Evolutionary conservation across 2,797 vertebrate genomes (phyloP).

Genomic region (Astyanax mexicanus): DNA sequence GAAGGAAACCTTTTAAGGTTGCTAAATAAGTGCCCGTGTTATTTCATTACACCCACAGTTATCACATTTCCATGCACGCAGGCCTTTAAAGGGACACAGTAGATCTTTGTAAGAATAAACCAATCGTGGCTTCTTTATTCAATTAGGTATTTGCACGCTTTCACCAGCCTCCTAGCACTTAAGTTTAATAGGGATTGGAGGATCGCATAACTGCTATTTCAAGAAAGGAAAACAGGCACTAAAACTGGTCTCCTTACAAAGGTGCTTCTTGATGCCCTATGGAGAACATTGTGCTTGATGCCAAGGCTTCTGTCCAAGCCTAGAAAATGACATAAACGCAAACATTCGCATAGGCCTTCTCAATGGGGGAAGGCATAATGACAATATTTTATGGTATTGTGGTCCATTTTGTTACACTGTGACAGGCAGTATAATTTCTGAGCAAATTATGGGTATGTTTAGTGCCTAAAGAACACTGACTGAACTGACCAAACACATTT

Average conservation of each 20-base stretch:
- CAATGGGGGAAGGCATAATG: too few species aligned
- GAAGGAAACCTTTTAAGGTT: slow-evolving; percentile 54
- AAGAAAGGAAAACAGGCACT: slow-evolving; percentile 46
- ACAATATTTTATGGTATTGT: too few species aligned
- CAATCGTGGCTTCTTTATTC: slow-evolving; percentile 56
- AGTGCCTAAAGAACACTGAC: too few species aligned
- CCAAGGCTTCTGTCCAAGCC: background rate
- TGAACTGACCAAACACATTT: too few species aligned
- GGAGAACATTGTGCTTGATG: background rate
- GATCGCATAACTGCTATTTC: slow-evolving; percentile 54
- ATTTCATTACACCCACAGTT: slow-evolving; percentile 61
- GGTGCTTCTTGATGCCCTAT: slow-evolving; percentile 6
- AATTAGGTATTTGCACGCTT: slow-evolving; percentile 56
- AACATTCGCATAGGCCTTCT: background rate
- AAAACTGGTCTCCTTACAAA: slow-evolving; percentile 9
- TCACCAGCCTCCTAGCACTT: slow-evolving; percentile 53
- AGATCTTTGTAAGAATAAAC: slow-evolving; percentile 62
- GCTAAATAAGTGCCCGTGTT: slow-evolving; percentile 53
- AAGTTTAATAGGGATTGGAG: slow-evolving; percentile 53
- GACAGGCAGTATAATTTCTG: too few species aligned
- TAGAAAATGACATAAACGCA: too few species aligned
- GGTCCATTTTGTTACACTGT: too few species aligned
- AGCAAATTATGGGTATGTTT: too few species aligned
- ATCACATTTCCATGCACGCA: slow-evolving; percentile 60
- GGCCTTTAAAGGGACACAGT: slow-evolving; percentile 57